These are phyloP conservation scores for Sclerodermus sp. DNA, from an alignment of 2,888 invertebrate genomes.

Conservation along the genomic window DNA sequence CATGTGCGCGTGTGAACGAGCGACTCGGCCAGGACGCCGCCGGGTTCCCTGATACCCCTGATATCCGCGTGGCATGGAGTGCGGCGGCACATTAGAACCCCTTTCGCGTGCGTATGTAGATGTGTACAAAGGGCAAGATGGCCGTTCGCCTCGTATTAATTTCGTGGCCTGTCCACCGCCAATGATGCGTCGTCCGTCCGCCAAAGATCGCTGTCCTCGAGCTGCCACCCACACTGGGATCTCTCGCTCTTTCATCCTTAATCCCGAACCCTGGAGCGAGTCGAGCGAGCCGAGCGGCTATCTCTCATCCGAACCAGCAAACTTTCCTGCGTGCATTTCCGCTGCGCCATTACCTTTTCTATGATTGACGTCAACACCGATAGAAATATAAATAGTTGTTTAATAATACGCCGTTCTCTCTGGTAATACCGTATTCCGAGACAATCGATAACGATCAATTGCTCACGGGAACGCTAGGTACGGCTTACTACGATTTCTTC, in stretches of 20 bases:
- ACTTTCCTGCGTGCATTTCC: too few relatives aligned
- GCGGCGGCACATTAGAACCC: slow-evolving; percentile 37
- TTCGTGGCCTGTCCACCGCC: slow-evolving; percentile 44
- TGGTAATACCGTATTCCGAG: neutral
- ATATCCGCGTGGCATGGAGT: slow-evolving; percentile 30
- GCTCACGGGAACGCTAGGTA: neutral
- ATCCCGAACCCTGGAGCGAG: too few relatives aligned
- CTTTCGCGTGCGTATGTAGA: slow-evolving; percentile 18
- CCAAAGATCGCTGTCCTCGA: too few relatives aligned
- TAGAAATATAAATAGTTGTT: neutral
- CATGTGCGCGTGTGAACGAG: slow-evolving; percentile 20
- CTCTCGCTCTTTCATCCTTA: neutral
- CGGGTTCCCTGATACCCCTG: slow-evolving; percentile 21
- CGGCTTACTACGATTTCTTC: neutral
- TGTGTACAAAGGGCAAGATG: slow-evolving; percentile 41
- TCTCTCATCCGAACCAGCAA: too few relatives aligned
- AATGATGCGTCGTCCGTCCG: too few relatives aligned
- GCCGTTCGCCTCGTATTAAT: slow-evolving; percentile 52
- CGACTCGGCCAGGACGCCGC: slow-evolving; percentile 16
- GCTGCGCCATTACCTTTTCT: neutral
- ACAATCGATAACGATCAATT: slow-evolving; percentile 1
- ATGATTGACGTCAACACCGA: neutral
- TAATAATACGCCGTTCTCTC: neutral
- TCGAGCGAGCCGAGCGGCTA: too few relatives aligned
- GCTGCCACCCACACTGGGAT: too few relatives aligned